Base-by-base conservation (phyloP, 2,113 vertebrate species). In the Pantherophis guttatus region DNA sequence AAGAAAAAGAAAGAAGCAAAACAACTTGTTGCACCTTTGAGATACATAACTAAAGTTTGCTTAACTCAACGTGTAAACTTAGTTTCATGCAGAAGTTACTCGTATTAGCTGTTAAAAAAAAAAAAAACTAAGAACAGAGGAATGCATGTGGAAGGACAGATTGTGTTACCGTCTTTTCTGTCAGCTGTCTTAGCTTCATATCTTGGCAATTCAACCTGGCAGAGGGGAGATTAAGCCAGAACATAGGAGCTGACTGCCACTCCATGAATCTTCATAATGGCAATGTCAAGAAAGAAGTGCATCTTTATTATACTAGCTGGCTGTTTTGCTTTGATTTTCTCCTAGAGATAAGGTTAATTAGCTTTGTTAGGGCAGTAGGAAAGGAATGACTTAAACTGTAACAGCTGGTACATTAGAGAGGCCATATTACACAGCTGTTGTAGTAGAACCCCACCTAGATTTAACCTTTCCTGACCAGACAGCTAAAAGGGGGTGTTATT, bases 311-410 rank as follows among this genome's bases (percentile, higher is more conserved):
- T 8, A 93, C 33, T 48, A 90, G 65, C 52, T 55, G 86, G 52
- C 58, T 92, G 24, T 0, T 0, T 2, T 93, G 90, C 88, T 94
- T 95, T 88, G 93, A 15, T 57, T 86, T 91, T 86, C 92, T 90
- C 90, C 95, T 95, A 88, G 93, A 92, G 62, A 93, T 91, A 58
- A 62, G 86, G 55, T 88, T 95, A 95, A 94, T 95, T 95, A 94
- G 88, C 94, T 96, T 95, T 96, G 24, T 94, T 92, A 91, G 93
- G 85, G 17, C 0, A 0, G 39, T 52, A 48, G 52, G 93, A 94
- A 55, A 91, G 93, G 87, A 94, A 90, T 85, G 75, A 90, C 53
- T 88, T 91, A 86, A 93, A 95, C 8, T 93, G 39, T 55, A 93
- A 85, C 88, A 95, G 94, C 92, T 96, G 57, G 96, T 93, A 93